Percentiles rank a stretch among this genome's conserved stretches.
Evolutionary conservation across 2,113 vertebrate species (phyloP).

Genomic region (Sapayoa aenigma): DNA sequence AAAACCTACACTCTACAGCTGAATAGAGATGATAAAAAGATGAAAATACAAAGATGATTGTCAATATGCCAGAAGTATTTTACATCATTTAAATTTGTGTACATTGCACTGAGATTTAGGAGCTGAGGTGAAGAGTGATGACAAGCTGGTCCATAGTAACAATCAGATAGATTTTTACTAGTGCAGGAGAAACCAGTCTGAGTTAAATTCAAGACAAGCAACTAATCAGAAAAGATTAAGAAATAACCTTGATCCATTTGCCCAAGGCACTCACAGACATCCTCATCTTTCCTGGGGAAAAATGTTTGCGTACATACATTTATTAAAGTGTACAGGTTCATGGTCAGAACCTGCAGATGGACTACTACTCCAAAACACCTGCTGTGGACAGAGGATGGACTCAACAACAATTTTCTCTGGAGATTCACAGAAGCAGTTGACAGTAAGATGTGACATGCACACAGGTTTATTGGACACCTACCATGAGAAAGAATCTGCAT

Average conservation of each 20-base stretch:
- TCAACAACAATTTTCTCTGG: background rate
- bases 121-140: background rate
- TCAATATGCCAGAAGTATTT: background rate
- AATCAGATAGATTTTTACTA: background rate
- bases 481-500: background rate
- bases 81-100: background rate
- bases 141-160: background rate
- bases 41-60: background rate
- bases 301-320: background rate
- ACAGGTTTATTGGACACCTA: background rate
- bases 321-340: background rate
- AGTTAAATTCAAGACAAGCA: background rate
- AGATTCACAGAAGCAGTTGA: background rate
- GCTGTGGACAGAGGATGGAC: background rate
- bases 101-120: background rate
- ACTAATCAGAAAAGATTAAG: background rate
- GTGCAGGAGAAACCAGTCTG: background rate
- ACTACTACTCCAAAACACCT: background rate
- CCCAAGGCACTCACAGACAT: background rate
- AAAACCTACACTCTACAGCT: background rate
- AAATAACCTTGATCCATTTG: background rate
- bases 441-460: background rate
- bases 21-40: background rate
- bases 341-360: background rate
- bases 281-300: background rate